phyloP scores from a whole-genome alignment of 2,888 invertebrate species.

The Cephus runcator region DNA sequence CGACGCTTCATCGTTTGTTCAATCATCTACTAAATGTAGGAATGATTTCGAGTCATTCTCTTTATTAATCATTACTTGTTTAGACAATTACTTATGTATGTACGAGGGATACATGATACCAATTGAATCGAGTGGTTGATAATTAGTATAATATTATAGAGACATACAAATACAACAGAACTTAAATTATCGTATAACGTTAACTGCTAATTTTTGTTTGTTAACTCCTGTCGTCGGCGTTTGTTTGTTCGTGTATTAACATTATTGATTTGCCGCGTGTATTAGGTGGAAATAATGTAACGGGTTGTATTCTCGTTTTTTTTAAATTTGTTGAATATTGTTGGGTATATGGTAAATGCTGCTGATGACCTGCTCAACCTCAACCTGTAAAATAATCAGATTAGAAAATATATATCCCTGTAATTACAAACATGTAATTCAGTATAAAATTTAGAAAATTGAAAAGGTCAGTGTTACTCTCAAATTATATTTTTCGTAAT shows the following conservation, averaged over 20 bases:
- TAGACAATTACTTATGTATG: conserved; percentile 57
- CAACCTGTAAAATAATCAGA: not conserved
- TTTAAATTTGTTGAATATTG: conserved; percentile 45
- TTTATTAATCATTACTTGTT: conserved; percentile 53
- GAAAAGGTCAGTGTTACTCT: not conserved
- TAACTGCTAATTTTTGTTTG: conserved; percentile 51
- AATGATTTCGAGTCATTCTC: conserved; percentile 44
- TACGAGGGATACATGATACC: conserved; percentile 60
- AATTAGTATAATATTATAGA: conserved; percentile 57
- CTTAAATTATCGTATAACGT: conserved; percentile 53
- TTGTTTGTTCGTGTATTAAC: conserved; percentile 46
- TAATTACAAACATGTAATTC: not conserved
- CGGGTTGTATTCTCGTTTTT: conserved; percentile 31
- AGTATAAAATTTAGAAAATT: not conserved
- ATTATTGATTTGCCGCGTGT: conserved; percentile 41
- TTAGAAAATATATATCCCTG: not conserved
- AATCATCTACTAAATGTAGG: conserved; percentile 19
- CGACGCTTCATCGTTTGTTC: not conserved
- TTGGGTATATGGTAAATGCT: conserved; percentile 57
- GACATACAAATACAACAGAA: conserved; percentile 63
- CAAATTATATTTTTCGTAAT: too few relatives aligned
- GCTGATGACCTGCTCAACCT: conserved; percentile 52
- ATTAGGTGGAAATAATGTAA: conserved; percentile 49
- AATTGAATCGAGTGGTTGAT: conserved; percentile 60
- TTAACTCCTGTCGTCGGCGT: conserved; percentile 27